Conservation (phyloP, 2,888 invertebrate species). For the Drosophila colorata region DNA sequence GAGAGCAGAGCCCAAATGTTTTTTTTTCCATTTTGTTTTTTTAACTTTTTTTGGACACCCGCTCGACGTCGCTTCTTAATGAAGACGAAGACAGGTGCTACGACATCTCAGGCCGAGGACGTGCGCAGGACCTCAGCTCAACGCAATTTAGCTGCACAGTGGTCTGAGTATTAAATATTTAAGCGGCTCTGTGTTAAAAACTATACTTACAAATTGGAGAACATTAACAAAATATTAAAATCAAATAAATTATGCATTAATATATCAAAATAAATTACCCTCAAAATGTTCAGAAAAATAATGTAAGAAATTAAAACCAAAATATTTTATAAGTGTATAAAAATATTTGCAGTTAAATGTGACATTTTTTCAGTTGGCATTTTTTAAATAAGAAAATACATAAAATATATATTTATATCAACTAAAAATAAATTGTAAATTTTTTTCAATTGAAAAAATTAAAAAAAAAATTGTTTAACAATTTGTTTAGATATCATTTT, state of each 20-base stretch:
- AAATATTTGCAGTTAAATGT: too few species aligned
- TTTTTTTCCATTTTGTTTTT: conserved; percentile 2
- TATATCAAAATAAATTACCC: too few species aligned
- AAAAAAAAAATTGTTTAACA: too few species aligned
- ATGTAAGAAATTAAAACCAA: too few species aligned
- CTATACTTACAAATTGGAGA: not conserved
- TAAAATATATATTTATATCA: too few species aligned
- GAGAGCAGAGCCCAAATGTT: conserved; percentile 30
- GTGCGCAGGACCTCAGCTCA: conserved; percentile 4
- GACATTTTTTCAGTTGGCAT: too few species aligned
- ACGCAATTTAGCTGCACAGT: conserved; percentile 12
- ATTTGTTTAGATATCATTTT: too few species aligned
- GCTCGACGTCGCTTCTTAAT: conserved; percentile 48
- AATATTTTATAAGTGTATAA: too few species aligned
- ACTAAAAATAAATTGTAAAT: too few species aligned
- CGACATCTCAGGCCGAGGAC: conserved; percentile 14
- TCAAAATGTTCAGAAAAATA: too few species aligned
- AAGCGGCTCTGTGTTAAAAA: not conserved
- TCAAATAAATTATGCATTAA: too few species aligned
- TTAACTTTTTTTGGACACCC: conserved; percentile 16
- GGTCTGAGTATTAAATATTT: not conserved
- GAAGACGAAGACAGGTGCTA: conserved; percentile 66
- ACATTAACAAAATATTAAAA: too few species aligned
- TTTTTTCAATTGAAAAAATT: not conserved
- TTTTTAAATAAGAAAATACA: not conserved